Conservation (phyloP, 2,113 vertebrate species). For the Ophthalmolycus amberensis region DNA sequence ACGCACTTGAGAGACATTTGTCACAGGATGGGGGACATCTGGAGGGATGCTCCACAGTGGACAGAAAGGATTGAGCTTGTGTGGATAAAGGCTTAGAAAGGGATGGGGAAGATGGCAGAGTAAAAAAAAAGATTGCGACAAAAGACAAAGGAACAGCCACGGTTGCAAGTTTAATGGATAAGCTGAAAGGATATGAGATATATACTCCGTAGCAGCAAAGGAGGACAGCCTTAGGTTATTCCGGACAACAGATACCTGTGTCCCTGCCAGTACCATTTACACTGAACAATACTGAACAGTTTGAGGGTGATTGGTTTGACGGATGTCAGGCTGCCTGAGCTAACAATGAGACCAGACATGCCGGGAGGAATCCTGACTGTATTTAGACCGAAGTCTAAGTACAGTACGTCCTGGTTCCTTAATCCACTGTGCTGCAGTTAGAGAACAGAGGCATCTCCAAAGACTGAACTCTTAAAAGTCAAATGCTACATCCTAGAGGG, state of each 20-base stretch:
- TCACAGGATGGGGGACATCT: constrained; percentile 29
- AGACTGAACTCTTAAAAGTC: constrained; percentile 44
- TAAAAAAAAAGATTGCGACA: constrained; percentile 28
- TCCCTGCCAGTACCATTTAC: constrained; percentile 42
- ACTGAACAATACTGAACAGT: constrained; percentile 30
- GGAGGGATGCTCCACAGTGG: constrained; percentile 31
- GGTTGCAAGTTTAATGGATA: constrained; percentile 31
- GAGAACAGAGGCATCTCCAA: constrained; percentile 34
- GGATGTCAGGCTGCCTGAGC: constrained; percentile 48
- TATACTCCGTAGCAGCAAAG: constrained; percentile 18
- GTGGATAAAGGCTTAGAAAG: constrained; percentile 53
- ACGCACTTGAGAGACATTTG: constrained; percentile 54
- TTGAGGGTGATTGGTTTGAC: constrained; percentile 47
- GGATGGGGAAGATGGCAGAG: constrained; percentile 7
- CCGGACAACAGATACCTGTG: constrained; percentile 41
- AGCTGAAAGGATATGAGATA: constrained; percentile 39
- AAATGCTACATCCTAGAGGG: constrained; percentile 45
- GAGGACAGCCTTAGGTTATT: constrained; percentile 40
- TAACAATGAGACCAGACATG: constrained; percentile 35
- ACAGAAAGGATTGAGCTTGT: constrained; percentile 52
- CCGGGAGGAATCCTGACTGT: constrained; percentile 24
- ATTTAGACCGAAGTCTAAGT: constrained; percentile 17
- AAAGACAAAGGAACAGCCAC: constrained; percentile 6
- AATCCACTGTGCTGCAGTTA: constrained; percentile 40
- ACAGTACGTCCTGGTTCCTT: constrained; percentile 31